These are phyloP conservation scores for Antedon mediterranea DNA, from an alignment of 53 echinoderm and acorn worm genomes.

Conservation along the genomic window DNA sequence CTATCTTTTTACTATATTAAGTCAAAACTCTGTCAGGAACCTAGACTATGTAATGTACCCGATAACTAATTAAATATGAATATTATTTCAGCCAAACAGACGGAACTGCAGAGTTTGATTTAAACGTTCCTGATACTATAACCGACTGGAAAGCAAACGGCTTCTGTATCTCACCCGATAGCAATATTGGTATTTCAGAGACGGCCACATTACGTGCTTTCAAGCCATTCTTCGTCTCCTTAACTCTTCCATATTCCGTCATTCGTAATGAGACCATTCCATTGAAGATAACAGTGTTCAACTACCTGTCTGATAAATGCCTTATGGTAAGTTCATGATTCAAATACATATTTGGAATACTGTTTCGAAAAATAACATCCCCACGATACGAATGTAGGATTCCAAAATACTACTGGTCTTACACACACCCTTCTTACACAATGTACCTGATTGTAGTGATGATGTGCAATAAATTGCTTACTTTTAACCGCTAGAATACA, in stretches of 20 bases:
- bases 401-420: too few relatives aligned
- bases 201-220: constrained; percentile 52
- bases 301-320: constrained; percentile 50
- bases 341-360: too few relatives aligned
- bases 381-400: too few relatives aligned
- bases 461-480: too few relatives aligned
- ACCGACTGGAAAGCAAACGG: constrained; percentile 85
- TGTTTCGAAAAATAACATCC: too few relatives aligned
- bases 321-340: constrained; percentile 52
- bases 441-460: too few relatives aligned
- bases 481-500: too few relatives aligned
- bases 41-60: too few relatives aligned
- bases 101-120: constrained; percentile 17
- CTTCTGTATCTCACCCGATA: constrained; percentile 58
- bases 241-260: constrained; percentile 84
- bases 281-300: constrained; percentile 69
- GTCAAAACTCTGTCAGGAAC: too few relatives aligned
- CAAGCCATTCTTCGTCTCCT: constrained; percentile 85
- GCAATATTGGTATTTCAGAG: constrained; percentile 61
- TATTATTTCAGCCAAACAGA: constrained; percentile 1
- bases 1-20: background rate
- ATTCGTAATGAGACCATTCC: constrained; percentile 64
- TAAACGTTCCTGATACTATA: constrained; percentile 77
- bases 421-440: too few relatives aligned
- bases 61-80: background rate